phyloP scores from a whole-genome alignment of 2,888 invertebrate genomes.

The Eristalis tenax region DNA sequence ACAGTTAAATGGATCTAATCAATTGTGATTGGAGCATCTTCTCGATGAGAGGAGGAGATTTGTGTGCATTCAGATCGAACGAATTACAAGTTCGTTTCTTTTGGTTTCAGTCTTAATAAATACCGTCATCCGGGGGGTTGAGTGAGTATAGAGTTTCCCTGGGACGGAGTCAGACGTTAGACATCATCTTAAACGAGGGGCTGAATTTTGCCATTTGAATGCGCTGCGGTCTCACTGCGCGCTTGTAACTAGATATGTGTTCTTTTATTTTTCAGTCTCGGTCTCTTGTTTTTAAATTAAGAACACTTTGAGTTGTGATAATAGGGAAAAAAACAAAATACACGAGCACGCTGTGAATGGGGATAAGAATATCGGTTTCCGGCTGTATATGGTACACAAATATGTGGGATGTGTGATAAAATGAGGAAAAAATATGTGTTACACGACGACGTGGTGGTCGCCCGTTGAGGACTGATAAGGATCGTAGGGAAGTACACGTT shows the following conservation, averaged over 20 bases:
- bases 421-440: constrained; percentile 50
- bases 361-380: constrained; percentile 61
- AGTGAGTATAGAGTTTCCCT: background rate
- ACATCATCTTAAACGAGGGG: constrained; percentile 9
- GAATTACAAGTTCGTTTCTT: constrained; percentile 29
- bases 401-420: constrained; percentile 43
- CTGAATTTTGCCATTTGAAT: background rate
- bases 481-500: background rate
- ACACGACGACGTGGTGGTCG: constrained; percentile 31
- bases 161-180: background rate
- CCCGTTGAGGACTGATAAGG: constrained; percentile 4
- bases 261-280: no score
- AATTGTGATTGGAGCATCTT: constrained; percentile 38
- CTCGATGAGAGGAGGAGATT: constrained; percentile 41
- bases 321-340: constrained; percentile 12
- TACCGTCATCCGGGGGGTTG: constrained; percentile 8
- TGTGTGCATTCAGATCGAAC: constrained; percentile 52
- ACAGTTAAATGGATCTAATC: constrained; percentile 27
- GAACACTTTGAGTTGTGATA: constrained; percentile 39
- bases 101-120: background rate
- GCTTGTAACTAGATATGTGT: constrained; percentile 49
- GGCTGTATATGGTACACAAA: constrained; percentile 29
- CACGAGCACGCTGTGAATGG: background rate
- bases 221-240: constrained; percentile 2
- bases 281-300: constrained; percentile 22